Percentiles rank a stretch among this genome's conserved stretches.
These are phyloP conservation scores for Cremastinae sp. DNA, from an alignment of 2,888 invertebrate genomes.

Conservation along the genomic window DNA sequence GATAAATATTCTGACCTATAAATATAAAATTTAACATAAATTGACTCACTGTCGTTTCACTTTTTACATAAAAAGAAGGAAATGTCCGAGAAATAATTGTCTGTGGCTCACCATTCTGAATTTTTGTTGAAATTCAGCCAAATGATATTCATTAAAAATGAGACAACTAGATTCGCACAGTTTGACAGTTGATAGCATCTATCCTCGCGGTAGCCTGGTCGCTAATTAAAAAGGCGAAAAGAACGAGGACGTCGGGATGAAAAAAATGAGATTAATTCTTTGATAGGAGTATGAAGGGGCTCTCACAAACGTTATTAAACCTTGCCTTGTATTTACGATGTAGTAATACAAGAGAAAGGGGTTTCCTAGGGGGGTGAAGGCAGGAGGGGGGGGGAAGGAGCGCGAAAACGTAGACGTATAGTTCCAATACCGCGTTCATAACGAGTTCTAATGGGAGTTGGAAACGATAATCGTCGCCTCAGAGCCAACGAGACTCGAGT, in stretches of 20 bases:
- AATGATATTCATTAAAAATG: no score
- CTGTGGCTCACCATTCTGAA: no score
- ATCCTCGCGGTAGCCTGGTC: no score
- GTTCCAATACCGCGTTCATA: conserved; percentile 76
- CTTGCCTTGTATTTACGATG: conserved; percentile 16
- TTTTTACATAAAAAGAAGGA: no score
- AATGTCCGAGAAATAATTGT: no score
- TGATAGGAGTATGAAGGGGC: conserved; percentile 22
- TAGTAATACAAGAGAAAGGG: conserved; percentile 23
- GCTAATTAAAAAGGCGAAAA: background rate
- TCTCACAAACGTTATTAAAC: conserved; percentile 67
- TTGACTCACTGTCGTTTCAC: no score
- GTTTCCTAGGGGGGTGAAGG: background rate
- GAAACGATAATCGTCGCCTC: conserved; percentile 78
- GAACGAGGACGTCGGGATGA: background rate
- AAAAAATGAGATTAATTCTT: conserved; percentile 27
- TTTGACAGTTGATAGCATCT: no score
- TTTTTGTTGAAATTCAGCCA: no score
- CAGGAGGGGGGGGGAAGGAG: conserved; percentile 41
- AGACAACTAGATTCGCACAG: no score
- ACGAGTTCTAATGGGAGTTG: conserved; percentile 79
- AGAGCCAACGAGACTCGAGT: conserved; percentile 68
- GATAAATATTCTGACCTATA: no score
- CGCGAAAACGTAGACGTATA: conserved; percentile 71
- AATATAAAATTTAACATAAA: no score